Conservation (phyloP, 2,797 vertebrate species). For the Hozukius guyotensis region DNA sequence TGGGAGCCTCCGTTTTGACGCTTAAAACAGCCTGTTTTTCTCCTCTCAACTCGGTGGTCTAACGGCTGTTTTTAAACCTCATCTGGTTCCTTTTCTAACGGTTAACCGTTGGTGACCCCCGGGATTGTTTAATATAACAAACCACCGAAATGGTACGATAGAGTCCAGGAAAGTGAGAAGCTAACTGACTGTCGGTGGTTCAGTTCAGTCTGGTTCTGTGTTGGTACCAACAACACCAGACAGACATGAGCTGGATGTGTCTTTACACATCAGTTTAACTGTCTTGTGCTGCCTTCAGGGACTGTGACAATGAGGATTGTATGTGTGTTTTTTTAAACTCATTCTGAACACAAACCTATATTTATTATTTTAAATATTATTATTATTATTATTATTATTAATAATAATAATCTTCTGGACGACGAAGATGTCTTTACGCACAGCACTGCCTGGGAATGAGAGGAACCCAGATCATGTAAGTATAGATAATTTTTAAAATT, state of each 20-base stretch:
- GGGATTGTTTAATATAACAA: neutral
- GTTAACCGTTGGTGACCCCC: neutral
- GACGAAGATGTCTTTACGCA: conserved; percentile 88
- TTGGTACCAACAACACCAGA: neutral
- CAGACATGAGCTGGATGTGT: conserved; percentile 54
- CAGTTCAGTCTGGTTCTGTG: conserved; percentile 21
- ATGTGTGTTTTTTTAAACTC: conserved; percentile 24
- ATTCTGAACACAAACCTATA: conserved; percentile 25
- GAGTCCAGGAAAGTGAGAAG: conserved; percentile 35
- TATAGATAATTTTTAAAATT: conserved; percentile 37
- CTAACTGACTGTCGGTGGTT: neutral
- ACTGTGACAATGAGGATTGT: conserved; percentile 74
- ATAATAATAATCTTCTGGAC: conserved; percentile 24
- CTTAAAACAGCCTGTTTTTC: neutral
- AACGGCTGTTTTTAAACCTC: neutral
- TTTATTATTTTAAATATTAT: neutral
- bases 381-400: too few relatives aligned
- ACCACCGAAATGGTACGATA: conserved; percentile 55
- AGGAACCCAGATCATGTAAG: conserved; percentile 90
- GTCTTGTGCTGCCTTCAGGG: conserved; percentile 54
- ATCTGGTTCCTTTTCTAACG: neutral
- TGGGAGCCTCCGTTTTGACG: too few relatives aligned
- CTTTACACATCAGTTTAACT: conserved; percentile 41
- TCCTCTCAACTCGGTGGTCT: conserved; percentile 19
- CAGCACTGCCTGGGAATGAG: conserved; percentile 88